Conservation (phyloP, 2,113 vertebrate genomes). For the Caretta caretta region DNA sequence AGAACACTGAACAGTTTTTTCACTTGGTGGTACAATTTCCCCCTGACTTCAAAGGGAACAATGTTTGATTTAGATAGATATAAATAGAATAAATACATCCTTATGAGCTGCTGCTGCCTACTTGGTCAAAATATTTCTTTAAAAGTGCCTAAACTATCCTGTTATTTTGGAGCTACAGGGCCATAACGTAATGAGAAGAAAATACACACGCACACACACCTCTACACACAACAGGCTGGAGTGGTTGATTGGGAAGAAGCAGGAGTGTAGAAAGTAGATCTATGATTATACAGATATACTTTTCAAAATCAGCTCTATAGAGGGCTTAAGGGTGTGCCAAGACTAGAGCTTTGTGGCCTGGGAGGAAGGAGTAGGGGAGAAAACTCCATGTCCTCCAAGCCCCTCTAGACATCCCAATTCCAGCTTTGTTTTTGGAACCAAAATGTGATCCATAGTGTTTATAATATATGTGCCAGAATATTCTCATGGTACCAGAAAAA, state of each 20-base stretch:
- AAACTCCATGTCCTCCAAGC: fast-evolving
- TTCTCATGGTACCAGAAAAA: not conserved
- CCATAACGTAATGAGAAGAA: too few relatives aligned
- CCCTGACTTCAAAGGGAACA: too few relatives aligned
- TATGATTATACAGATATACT: not conserved
- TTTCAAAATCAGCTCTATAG: not conserved
- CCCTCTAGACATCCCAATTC: not conserved
- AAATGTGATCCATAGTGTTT: not conserved
- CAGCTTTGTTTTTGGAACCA: fast-evolving
- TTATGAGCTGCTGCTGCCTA: not conserved
- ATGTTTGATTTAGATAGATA: not conserved
- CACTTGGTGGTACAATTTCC: too few relatives aligned
- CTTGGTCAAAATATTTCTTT: not conserved
- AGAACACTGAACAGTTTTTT: too few relatives aligned
- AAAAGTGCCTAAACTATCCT: not conserved
- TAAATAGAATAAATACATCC: not conserved
- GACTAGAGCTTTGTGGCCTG: fast-evolving
- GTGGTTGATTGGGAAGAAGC: fast-evolving
- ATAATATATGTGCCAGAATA: not conserved
- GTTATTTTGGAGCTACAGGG: not conserved
- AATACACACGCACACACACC: not conserved
- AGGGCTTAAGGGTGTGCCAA: not conserved
- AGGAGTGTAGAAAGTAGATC: fast-evolving
- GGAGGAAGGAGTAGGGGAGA: fast-evolving
- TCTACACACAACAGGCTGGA: not conserved